A percentile compares a stretch with the other conserved stretches of the same genome.
Evolutionary conservation across 2,113 vertebrate genomes (phyloP).

Genomic region (Ctenodactylus gundi): DNA sequence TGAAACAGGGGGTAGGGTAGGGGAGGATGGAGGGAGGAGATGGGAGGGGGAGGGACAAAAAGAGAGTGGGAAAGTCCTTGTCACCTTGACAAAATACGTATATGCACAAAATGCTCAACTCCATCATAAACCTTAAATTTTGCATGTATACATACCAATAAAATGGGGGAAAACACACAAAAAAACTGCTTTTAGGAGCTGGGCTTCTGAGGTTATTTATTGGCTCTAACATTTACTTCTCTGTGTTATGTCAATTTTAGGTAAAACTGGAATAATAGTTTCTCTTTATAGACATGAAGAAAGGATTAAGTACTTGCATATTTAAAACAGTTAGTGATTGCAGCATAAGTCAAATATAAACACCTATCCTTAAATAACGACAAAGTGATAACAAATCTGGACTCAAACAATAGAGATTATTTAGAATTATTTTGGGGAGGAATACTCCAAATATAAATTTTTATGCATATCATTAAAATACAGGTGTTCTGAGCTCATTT

Average conservation of each 20-base stretch:
- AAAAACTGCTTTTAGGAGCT: background rate
- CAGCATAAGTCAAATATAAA: background rate
- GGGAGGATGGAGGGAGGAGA: no score
- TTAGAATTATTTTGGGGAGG: constrained; percentile 6
- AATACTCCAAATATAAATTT: background rate
- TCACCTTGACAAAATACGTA: no score
- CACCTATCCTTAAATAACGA: background rate
- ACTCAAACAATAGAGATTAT: background rate
- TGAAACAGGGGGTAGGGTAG: no score
- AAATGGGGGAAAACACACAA: no score
- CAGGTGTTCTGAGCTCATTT: background rate
- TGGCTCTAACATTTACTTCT: background rate
- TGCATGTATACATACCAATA: no score
- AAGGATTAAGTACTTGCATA: background rate
- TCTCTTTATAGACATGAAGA: background rate
- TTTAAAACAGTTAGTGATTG: background rate
- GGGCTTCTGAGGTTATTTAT: background rate
- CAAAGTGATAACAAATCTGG: background rate
- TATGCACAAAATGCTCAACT: no score
- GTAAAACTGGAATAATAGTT: background rate
- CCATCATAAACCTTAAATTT: no score
- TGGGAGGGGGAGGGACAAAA: no score
- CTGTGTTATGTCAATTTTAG: background rate
- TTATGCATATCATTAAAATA: background rate
- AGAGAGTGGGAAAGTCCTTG: no score